Evolutionary conservation across 64 coral and sea anemone species (phyloP), one percentile per base, ranked within the genome.

Genomic region (Montipora efflorescens): DNA sequence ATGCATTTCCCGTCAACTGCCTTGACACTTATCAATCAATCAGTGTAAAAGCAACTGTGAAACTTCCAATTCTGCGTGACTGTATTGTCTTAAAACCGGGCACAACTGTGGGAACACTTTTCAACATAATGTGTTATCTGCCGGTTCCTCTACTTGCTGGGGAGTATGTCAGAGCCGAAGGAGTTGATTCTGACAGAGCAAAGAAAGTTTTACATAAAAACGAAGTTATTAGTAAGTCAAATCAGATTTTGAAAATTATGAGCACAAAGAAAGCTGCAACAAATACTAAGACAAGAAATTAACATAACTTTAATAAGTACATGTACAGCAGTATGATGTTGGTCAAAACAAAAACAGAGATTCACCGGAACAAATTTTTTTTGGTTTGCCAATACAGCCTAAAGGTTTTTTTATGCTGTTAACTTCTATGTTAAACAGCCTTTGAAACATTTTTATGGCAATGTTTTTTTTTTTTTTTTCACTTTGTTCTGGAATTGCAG

Each of bases 81-180:
- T 96, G 95, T 88, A 68, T 96, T 83, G 88, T 91, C 22, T 79
- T 96, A 55, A 96, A 94, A 84, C 91, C 91, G 21, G 91, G 91
- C 8, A 96, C 95, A 77, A 91, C 92, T 69, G 88, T 96, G 68
- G 88, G 92, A 47, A 94, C 94, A 68, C 76, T 96, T 18, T 96
- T 96, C 82, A 48, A 77, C n/a, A 76, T 96, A 2, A 83, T 96
- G 59, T 64, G 80, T 47, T 79, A 96, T 81, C 88, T 92, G 21
- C 95, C 95, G 64, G 76, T 87, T 22, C 73, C 80, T 81, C 83
- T 96, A 4, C 68, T 96, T 11, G 95, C 87, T 59, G 95, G 95
- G 61, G 95, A 96, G 66, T 96, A 94, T 88, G 95, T 96, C 5
- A 85, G 95, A 76, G 88, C 95, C 90, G 95, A 96, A 88, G 93